Conservation (phyloP, 2,797 vertebrate species). For the Bradypus variegatus region DNA sequence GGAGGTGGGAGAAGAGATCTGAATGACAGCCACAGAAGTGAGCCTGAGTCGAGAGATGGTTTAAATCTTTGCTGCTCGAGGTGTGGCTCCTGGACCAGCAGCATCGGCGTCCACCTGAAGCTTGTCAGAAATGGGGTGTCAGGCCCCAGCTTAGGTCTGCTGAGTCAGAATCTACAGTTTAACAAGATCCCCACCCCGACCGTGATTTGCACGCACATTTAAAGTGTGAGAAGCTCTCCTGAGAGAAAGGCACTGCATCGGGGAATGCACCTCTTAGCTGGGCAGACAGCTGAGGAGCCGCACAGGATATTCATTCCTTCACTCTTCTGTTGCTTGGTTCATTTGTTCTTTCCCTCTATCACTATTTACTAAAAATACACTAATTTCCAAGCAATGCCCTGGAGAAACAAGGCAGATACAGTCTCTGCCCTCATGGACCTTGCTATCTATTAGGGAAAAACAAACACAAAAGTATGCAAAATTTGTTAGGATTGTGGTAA, state of each 20-base stretch:
- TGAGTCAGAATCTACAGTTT: neutral
- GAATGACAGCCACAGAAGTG: neutral
- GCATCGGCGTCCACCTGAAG: neutral
- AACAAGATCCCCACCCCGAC: too few species aligned
- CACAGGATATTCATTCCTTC: neutral
- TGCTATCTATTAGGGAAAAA: neutral
- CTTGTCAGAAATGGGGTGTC: neutral
- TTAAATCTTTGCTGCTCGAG: too few species aligned
- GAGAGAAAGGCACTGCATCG: neutral
- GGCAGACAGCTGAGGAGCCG: neutral
- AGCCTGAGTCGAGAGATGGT: neutral
- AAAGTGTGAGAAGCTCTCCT: neutral
- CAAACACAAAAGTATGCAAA: neutral
- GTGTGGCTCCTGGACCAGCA: too few species aligned
- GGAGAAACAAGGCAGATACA: neutral
- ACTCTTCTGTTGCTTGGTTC: neutral
- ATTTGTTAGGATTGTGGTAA: neutral
- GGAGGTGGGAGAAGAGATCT: neutral
- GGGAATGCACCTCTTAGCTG: neutral
- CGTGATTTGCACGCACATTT: too few species aligned
- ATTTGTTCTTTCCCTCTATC: neutral
- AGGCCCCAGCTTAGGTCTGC: neutral
- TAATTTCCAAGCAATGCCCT: neutral
- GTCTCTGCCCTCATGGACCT: neutral
- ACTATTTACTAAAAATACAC: neutral